phyloP scores from a whole-genome alignment of 2,888 invertebrate species.

The Antitype chi region DNA sequence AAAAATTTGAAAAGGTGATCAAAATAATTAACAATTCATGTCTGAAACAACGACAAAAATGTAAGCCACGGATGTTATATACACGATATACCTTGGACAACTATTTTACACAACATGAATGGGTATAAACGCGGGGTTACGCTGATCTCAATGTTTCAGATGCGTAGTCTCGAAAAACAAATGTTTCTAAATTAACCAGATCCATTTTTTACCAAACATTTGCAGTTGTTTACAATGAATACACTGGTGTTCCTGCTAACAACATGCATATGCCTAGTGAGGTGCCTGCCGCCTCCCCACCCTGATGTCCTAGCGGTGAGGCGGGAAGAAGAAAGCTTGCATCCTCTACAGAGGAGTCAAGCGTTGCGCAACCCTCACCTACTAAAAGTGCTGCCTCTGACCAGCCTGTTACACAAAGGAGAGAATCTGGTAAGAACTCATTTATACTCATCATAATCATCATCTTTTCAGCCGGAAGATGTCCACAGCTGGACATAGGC shows the following conservation, averaged over 20 bases:
- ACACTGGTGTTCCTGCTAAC: conserved; percentile 72
- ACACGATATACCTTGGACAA: neutral
- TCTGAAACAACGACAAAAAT: neutral
- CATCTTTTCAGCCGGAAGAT: too few relatives aligned
- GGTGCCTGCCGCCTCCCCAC: conserved; percentile 87
- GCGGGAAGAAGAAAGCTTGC: conserved; percentile 90
- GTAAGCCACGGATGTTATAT: too few relatives aligned
- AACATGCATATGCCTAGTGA: conserved; percentile 71
- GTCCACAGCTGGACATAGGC: too few relatives aligned
- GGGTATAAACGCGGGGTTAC: neutral
- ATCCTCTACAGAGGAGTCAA: conserved; percentile 90
- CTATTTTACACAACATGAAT: neutral
- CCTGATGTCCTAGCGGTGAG: conserved; percentile 91
- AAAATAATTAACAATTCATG: neutral
- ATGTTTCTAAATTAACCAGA: neutral
- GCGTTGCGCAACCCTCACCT: conserved; percentile 91
- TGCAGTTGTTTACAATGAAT: conserved; percentile 70
- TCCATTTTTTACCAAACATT: conserved; percentile 9
- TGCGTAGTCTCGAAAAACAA: neutral
- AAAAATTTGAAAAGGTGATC: neutral
- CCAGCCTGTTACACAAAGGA: conserved; percentile 91
- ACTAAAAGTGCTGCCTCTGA: conserved; percentile 87
- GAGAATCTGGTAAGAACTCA: conserved; percentile 88
- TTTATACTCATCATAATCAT: too few relatives aligned
- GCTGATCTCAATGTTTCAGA: neutral